Evolutionary conservation across 2,888 invertebrate species (phyloP), one percentile per base, ranked within the genome.

Genomic region (Dimorphilus gyrociliatus): DNA sequence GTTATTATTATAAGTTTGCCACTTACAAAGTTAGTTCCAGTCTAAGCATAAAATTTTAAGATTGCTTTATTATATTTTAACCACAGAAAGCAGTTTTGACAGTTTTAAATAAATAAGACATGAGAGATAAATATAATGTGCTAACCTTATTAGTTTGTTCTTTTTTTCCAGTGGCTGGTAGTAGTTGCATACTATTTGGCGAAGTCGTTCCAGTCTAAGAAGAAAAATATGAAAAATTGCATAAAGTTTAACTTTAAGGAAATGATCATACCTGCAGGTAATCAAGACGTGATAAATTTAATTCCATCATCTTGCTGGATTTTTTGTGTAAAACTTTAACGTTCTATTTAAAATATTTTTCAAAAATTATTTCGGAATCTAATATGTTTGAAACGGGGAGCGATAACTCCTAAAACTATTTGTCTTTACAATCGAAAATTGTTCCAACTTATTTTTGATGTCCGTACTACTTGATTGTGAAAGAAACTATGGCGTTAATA

Each of bases 281-380:
- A 64, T 85, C 84, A n/a, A 82, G 72, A 40, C 82, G 69, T 23
- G 74, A 70, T 45, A 85, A 64, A 60, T 79, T 75, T 45, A 84
- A 67, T 60, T 81, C 76, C 81, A 81, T 80, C 55, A 55, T 60
- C 39, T 55, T 45, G 39, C 23, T 16, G 5, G 16, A 13, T 27
- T 16, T 12, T 8, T 15, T 4, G 17, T 5, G 19, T 12, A 6
- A 19, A 4, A 12, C 4, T 27, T 12, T 21, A n/a, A 21, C n/a
- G 21, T 21, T 10, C n/a, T 10, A 21, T 21, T 21, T n/a, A n/a
- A n/a, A n/a, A n/a, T n/a, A n/a, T n/a, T n/a, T n/a, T n/a, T n/a
- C n/a, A n/a, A n/a, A n/a, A n/a, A n/a, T n/a, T n/a, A n/a, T n/a
- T n/a, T n/a, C n/a, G n/a, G n/a, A n/a, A n/a, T n/a, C n/a, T n/a